A percentile compares a stretch with the other conserved stretches of the same genome.
Conservation (phyloP, 2,888 invertebrate genomes). For the Stenotaenia linearis region DNA sequence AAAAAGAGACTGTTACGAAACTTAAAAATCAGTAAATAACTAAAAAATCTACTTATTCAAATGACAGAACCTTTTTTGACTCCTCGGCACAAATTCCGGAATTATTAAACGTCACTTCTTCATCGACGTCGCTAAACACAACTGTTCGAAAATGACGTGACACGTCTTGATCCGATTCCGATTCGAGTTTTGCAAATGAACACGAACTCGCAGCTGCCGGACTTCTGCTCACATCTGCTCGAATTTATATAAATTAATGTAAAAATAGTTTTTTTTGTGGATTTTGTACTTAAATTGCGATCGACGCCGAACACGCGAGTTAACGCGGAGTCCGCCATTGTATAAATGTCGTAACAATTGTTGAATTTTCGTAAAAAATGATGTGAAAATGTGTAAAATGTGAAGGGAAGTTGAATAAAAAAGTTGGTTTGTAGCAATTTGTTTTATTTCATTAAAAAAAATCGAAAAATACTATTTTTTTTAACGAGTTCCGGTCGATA, state of each 20-base stretch:
- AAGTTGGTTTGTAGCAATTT: too few species aligned
- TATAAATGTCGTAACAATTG: not conserved
- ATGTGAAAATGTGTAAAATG: too few species aligned
- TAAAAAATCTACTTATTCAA: not conserved
- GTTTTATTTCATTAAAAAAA: conserved; percentile 1
- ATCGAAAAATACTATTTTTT: not conserved
- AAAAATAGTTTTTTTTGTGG: too few species aligned
- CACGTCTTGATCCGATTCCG: not conserved
- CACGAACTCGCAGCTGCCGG: not conserved
- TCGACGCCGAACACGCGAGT: not conserved
- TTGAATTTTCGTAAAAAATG: too few species aligned
- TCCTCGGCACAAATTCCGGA: not conserved
- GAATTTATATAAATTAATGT: not conserved
- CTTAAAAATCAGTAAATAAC: not conserved
- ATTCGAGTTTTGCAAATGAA: not conserved
- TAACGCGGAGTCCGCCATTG: not conserved
- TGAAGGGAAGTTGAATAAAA: too few species aligned
- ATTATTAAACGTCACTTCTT: not conserved
- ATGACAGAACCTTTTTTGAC: not conserved
- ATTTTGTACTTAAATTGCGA: not conserved
- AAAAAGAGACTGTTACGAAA: not conserved
- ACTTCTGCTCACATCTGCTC: not conserved
- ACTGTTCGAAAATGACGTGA: not conserved
- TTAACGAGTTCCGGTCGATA: not conserved
- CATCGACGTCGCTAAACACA: not conserved